Evolutionary conservation across 2,113 vertebrate genomes (phyloP), one percentile per base, ranked within the genome.

Genomic region (Gadus macrocephalus): DNA sequence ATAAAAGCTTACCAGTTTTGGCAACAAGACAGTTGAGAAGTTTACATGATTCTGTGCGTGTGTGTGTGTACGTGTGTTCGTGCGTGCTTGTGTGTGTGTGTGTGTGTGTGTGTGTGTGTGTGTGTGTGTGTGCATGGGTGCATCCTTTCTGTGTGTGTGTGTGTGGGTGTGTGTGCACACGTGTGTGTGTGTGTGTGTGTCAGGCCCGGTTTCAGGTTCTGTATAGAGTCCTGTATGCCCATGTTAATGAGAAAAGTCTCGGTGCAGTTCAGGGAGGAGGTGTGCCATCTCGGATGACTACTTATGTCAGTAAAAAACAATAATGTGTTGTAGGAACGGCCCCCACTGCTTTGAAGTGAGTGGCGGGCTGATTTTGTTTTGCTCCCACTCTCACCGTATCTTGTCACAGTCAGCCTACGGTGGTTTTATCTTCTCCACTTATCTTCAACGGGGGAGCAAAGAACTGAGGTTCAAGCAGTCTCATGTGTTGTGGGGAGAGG

Each of bases 1-100:
- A 90, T 86, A 78, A 89, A 79, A 81, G 77, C 80, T 35, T 68
- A 70, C 79, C 77, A 63, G 81, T 86, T 87, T 80, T 84, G 86
- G 85, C 86, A 90, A 88, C 85, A 84, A 79, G 74, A 79, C 74
- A 81, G 42, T 16, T 59, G 73, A 81, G 82, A 63, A 53, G 77
- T 85, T 84, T 74, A 76, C 25, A 78, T 77, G 80, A 80, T 75
- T 74, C 74, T 14, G 12, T 49, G 76, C 64, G 70, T 55, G 77
- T 71, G 73, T 20, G 53, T 35, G 63, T 49, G 4, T 3, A 11
- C 3, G 38, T 42, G 38, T 42, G 2, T 42, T 3, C 4, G 38
- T 4, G 11, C 4, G 6, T 4, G 38, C 9, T 5, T 4, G 4
- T 42, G 38, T 42, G 38, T 42, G 2, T 42, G 38, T 42, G 38